phyloP scores from a whole-genome alignment of 2,888 invertebrate genomes.

The Rugalucina vietnamica region DNA sequence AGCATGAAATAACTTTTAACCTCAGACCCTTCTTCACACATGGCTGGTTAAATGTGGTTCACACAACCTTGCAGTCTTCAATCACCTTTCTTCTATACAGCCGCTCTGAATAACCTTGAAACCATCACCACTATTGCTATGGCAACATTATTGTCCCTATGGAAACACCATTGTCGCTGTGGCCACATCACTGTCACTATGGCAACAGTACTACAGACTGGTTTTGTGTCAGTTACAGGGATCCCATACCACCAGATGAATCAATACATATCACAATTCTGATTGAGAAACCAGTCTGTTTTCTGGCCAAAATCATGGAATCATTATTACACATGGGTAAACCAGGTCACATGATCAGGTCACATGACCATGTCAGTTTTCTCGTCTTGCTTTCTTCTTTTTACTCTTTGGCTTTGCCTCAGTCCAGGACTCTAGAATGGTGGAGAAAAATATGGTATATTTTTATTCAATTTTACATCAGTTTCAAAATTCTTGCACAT shows the following conservation, averaged over 20 bases:
- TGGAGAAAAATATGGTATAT: background rate
- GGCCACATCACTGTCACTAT: background rate
- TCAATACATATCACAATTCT: background rate
- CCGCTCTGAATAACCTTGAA: background rate
- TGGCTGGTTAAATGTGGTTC: too few species aligned
- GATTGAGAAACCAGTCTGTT: slow-evolving; percentile 7
- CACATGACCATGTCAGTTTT: slow-evolving; percentile 64
- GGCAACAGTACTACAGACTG: background rate
- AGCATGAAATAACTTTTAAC: too few species aligned
- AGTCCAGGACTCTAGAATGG: slow-evolving; percentile 73
- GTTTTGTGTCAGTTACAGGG: background rate
- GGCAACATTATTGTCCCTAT: too few species aligned
- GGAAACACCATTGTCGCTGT: too few species aligned
- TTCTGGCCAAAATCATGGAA: background rate
- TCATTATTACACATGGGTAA: background rate
- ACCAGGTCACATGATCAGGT: background rate
- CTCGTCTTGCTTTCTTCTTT: slow-evolving; percentile 78
- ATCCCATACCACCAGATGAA: background rate
- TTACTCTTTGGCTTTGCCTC: slow-evolving; percentile 78
- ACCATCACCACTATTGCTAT: background rate
- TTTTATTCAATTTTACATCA: background rate
- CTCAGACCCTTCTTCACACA: too few species aligned
- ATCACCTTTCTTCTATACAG: too few species aligned
- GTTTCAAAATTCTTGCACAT: too few species aligned
- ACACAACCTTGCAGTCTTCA: too few species aligned